phyloP scores from a whole-genome alignment of 2,797 vertebrate genomes.

The Knipowitschia caucasica region DNA sequence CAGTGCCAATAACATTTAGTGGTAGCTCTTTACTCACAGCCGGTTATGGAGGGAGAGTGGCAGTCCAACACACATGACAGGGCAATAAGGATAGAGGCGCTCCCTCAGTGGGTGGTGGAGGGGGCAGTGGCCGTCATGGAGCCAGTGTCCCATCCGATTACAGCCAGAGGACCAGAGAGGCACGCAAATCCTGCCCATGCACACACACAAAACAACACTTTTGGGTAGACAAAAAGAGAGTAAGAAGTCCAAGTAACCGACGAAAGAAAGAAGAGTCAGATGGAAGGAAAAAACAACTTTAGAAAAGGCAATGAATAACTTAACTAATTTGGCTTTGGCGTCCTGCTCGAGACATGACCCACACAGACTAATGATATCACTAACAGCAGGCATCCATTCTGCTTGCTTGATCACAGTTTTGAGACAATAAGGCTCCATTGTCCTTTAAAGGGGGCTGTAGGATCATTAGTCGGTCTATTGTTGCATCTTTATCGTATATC shows the following conservation, averaged over 20 bases:
- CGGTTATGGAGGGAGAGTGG: slow-evolving; percentile 46
- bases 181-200: slow-evolving; percentile 65
- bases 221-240: slow-evolving; percentile 31
- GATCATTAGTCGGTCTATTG: background rate
- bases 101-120: slow-evolving; percentile 60
- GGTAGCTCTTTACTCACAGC: slow-evolving; percentile 60
- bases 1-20: slow-evolving; percentile 46
- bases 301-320: slow-evolving; percentile 29
- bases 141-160: slow-evolving; percentile 93
- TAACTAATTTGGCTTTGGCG: slow-evolving; percentile 40
- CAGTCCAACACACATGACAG: slow-evolving; percentile 59
- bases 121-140: slow-evolving; percentile 80
- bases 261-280: slow-evolving; percentile 23
- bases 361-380: slow-evolving; percentile 77
- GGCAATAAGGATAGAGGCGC: slow-evolving; percentile 55
- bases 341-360: slow-evolving; percentile 55
- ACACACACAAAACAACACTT: slow-evolving; percentile 16
- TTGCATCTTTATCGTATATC: background rate
- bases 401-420: slow-evolving; percentile 53
- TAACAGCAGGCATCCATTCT: slow-evolving; percentile 67
- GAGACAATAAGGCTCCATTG: slow-evolving; percentile 8
- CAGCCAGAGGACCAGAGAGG: slow-evolving; percentile 68
- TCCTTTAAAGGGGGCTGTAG: slow-evolving; percentile 2
- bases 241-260: slow-evolving; percentile 13
- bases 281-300: slow-evolving; percentile 34